Percentiles rank a stretch among this genome's conserved stretches.
Conservation (phyloP, 2,888 invertebrate genomes). For the Dicyrtoma fusca region DNA sequence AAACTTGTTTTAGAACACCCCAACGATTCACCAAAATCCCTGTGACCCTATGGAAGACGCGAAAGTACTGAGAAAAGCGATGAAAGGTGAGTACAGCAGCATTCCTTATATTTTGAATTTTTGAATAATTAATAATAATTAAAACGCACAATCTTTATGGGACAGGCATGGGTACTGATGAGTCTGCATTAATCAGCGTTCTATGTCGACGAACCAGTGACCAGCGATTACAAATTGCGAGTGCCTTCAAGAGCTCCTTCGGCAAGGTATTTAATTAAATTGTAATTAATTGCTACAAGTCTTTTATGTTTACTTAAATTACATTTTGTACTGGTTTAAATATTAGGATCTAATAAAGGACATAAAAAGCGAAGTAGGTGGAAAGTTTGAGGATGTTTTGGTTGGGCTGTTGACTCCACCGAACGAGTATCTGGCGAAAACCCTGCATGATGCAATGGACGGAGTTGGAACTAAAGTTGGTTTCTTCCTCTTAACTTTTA, state of each 20-base stretch:
- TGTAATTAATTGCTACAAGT: no score
- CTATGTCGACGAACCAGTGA: constrained; percentile 79
- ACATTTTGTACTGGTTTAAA: no score
- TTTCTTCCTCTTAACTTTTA: background rate
- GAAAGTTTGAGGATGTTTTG: constrained; percentile 81
- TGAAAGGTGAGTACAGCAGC: no score
- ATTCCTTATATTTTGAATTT: no score
- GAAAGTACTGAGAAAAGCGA: constrained; percentile 78
- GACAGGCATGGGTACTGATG: constrained; percentile 64
- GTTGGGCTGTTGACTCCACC: constrained; percentile 83
- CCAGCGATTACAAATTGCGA: constrained; percentile 81
- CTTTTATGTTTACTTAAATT: no score
- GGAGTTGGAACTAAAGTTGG: constrained; percentile 73
- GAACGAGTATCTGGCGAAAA: constrained; percentile 80
- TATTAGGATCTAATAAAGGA: constrained; percentile 75
- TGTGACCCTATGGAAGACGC: constrained; percentile 82
- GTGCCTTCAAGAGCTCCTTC: constrained; percentile 81
- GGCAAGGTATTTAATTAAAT: constrained; percentile 70
- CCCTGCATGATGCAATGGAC: constrained; percentile 79
- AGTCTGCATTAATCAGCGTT: constrained; percentile 83
- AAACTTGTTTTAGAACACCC: constrained; percentile 37
- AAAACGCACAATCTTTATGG: background rate
- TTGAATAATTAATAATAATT: no score
- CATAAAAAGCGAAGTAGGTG: constrained; percentile 81
- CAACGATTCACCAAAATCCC: constrained; percentile 59